These are phyloP conservation scores for Agrotis segetum DNA, from an alignment of 2,888 invertebrate genomes.

Conservation along the genomic window DNA sequence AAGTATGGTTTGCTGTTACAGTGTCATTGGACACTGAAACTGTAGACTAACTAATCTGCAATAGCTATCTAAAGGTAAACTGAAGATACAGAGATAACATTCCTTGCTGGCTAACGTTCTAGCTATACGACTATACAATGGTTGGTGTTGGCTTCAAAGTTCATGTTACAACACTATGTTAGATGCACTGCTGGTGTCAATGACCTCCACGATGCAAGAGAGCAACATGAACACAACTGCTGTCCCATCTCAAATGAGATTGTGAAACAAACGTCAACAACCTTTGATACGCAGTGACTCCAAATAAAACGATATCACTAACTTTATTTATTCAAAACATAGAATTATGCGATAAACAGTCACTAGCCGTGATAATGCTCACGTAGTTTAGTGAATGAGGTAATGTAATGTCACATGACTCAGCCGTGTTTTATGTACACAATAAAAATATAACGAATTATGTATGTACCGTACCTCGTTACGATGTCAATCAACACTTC, in stretches of 20 bases:
- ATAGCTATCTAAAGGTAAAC: slow-evolving; percentile 12
- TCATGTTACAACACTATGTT: slow-evolving; percentile 29
- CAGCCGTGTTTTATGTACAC: slow-evolving; percentile 65
- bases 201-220: slow-evolving; percentile 56
- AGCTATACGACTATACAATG: not conserved
- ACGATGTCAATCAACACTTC: slow-evolving; percentile 89
- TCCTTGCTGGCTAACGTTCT: slow-evolving; percentile 1
- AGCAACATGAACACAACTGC: slow-evolving; percentile 43
- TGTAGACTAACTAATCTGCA: not conserved
- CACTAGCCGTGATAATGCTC: slow-evolving; percentile 66
- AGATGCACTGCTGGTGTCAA: slow-evolving; percentile 53
- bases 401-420: slow-evolving; percentile 72
- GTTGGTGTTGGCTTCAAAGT: slow-evolving; percentile 20
- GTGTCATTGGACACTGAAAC: slow-evolving; percentile 20
- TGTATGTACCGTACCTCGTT: slow-evolving; percentile 82
- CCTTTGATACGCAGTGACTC: slow-evolving; percentile 52
- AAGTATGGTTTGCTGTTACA: not conserved
- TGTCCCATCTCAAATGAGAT: slow-evolving; percentile 37
- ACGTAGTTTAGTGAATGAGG: slow-evolving; percentile 66
- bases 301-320: slow-evolving; percentile 57
- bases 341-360: slow-evolving; percentile 59
- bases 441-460: slow-evolving; percentile 66
- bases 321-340: slow-evolving; percentile 63
- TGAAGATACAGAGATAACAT: slow-evolving; percentile 28
- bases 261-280: slow-evolving; percentile 62